phyloP scores from a whole-genome alignment of 1,140 invertebrate species.

The Alviniconcha marisindica region DNA sequence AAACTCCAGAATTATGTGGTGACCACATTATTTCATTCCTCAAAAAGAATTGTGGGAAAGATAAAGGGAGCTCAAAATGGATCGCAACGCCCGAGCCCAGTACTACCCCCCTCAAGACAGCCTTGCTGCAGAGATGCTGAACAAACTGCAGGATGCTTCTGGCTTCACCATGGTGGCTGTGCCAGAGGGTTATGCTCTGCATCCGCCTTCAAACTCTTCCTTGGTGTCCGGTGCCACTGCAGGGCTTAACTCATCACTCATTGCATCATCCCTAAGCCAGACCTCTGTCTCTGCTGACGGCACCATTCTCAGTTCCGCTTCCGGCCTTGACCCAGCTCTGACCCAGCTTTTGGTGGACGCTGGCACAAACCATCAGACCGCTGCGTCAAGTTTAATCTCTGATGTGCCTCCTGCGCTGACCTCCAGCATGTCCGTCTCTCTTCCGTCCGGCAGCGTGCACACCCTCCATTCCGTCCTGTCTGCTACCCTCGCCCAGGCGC shows the following conservation, averaged over 20 bases:
- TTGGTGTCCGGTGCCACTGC: not conserved
- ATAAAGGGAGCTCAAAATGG: not conserved
- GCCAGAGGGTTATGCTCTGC: not conserved
- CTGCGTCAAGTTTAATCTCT: no score
- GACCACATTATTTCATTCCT: not conserved
- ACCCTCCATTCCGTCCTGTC: not conserved
- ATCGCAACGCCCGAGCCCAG: not conserved
- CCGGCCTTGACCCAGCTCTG: not conserved
- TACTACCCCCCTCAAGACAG: not conserved
- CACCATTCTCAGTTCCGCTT: not conserved
- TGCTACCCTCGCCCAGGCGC: not conserved
- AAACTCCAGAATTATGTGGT: not conserved
- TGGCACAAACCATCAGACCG: not conserved
- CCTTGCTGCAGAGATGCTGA: constrained; percentile 1
- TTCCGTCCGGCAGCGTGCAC: not conserved
- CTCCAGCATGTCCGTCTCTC: not conserved
- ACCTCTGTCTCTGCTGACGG: not conserved
- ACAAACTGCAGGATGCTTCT: constrained; percentile 5
- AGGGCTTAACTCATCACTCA: not conserved
- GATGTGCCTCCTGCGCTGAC: no score
- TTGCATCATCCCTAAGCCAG: not conserved
- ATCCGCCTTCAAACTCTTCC: not conserved
- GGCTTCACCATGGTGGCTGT: not conserved
- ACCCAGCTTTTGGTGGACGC: not conserved
- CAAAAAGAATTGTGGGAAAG: not conserved